phyloP scores from a whole-genome alignment of 1,140 invertebrate species.

The Conopomorpha cramerella region DNA sequence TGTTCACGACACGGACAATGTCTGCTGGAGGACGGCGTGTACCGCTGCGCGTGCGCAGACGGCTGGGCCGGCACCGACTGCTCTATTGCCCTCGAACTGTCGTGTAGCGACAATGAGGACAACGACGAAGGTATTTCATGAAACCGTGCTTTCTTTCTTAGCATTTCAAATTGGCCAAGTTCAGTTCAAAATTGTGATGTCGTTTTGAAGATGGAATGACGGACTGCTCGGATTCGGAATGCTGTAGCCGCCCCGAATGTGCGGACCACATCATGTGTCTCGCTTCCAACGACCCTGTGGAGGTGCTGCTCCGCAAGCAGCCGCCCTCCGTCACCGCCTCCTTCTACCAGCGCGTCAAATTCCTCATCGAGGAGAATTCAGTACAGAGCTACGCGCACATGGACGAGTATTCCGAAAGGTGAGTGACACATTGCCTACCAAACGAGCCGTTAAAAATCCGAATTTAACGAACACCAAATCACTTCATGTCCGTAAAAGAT shows the following conservation, averaged over 20 bases:
- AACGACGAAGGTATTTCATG: slow-evolving; percentile 98
- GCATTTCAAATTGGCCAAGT: slow-evolving; percentile 8
- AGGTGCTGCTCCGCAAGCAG: slow-evolving; percentile 92
- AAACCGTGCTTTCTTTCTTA: no score
- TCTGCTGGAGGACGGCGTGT: slow-evolving; percentile 80
- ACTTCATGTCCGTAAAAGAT: slow-evolving; percentile 39
- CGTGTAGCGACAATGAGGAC: slow-evolving; percentile 92
- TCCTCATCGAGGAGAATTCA: slow-evolving; percentile 97
- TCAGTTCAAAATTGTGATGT: slow-evolving; percentile 32
- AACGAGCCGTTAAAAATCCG: slow-evolving; percentile 3
- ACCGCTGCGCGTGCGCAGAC: slow-evolving; percentile 87
- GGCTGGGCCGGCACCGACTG: slow-evolving; percentile 93
- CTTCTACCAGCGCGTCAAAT: slow-evolving; percentile 97
- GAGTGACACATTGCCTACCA: slow-evolving; percentile 65
- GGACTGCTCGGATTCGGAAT: slow-evolving; percentile 98
- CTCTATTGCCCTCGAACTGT: slow-evolving; percentile 87
- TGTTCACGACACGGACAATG: slow-evolving; percentile 92
- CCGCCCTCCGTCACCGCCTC: slow-evolving; percentile 94
- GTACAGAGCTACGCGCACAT: slow-evolving; percentile 97
- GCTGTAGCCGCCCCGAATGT: slow-evolving; percentile 83
- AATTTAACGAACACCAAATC: slow-evolving; percentile 36
- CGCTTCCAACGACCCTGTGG: slow-evolving; percentile 92
- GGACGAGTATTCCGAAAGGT: slow-evolving; percentile 98
- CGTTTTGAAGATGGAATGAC: slow-evolving; percentile 87
- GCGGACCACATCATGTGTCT: slow-evolving; percentile 91